A percentile compares a stretch with the other conserved stretches of the same genome.
These are phyloP conservation scores for Mastacembelus armatus DNA, from an alignment of 2,797 vertebrate species.

Conservation along the genomic window DNA sequence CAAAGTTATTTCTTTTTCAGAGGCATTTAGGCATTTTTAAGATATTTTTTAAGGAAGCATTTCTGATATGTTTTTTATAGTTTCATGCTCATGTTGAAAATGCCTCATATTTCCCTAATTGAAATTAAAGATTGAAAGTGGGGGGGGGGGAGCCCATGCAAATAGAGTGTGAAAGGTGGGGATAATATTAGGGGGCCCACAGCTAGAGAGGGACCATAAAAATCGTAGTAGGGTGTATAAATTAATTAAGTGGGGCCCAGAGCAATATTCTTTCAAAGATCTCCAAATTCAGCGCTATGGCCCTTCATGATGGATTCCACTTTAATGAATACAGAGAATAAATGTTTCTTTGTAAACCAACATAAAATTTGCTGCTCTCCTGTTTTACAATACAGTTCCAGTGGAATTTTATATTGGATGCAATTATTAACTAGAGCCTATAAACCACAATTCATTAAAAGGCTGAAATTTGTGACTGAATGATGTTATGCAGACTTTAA, in stretches of 20 bases:
- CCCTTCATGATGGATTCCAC: constrained; percentile 60
- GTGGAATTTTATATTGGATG: constrained; percentile 9
- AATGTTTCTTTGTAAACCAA: constrained; percentile 51
- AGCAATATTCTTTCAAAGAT: constrained; percentile 72
- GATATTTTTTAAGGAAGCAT: background rate
- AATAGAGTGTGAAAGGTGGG: constrained; percentile 58
- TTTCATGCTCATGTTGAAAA: constrained; percentile 31
- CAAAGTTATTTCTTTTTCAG: background rate
- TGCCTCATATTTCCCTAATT: constrained; percentile 52
- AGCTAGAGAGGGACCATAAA: constrained; percentile 71
- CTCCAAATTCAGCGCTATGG: constrained; percentile 62
- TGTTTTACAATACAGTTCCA: constrained; percentile 18
- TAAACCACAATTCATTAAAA: constrained; percentile 48
- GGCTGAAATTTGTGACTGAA: constrained; percentile 19
- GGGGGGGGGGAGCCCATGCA: constrained; percentile 46
- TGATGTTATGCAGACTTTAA: constrained; percentile 3
- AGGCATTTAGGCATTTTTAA: background rate
- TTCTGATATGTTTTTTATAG: background rate
- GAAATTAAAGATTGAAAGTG: constrained; percentile 58
- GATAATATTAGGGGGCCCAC: constrained; percentile 64
- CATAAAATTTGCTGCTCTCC: constrained; percentile 21
- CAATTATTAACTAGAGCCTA: constrained; percentile 26
- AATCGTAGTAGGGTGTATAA: constrained; percentile 72
- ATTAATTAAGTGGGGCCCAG: constrained; percentile 77
- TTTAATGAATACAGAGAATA: constrained; percentile 77